Percentiles rank a stretch among this genome's conserved stretches.
These are phyloP conservation scores for Stomorhina lunata DNA, from an alignment of 2,888 invertebrate genomes.

Conservation along the genomic window DNA sequence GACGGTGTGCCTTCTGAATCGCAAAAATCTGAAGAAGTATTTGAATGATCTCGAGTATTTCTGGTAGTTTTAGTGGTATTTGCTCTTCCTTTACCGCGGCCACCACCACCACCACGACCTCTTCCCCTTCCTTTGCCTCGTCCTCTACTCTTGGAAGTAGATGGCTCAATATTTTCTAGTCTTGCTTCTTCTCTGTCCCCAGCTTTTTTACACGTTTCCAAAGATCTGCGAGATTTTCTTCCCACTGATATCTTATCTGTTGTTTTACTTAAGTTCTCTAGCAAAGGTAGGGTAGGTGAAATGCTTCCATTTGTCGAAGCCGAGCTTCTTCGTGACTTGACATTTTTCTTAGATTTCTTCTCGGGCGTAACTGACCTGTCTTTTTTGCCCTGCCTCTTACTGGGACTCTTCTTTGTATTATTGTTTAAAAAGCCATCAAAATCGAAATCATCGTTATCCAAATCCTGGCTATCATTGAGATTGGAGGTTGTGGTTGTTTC, in stretches of 20 bases:
- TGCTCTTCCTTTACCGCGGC: background rate
- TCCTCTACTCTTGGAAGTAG: background rate
- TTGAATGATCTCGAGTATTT: background rate
- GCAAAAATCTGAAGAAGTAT: background rate
- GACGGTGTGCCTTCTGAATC: background rate
- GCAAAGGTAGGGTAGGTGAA: slow-evolving; percentile 40
- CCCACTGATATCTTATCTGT: background rate
- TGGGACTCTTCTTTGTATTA: background rate
- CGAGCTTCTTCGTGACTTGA: slow-evolving; percentile 18
- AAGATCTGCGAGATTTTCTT: slow-evolving; percentile 30
- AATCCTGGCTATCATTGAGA: slow-evolving; percentile 16
- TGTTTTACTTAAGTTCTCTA: slow-evolving; percentile 23
- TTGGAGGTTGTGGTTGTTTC: background rate
- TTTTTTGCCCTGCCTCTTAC: slow-evolving; percentile 7
- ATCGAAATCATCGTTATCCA: slow-evolving; percentile 47
- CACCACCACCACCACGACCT: slow-evolving; percentile 9
- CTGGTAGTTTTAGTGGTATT: background rate
- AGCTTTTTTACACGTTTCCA: background rate
- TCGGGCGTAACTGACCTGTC: background rate
- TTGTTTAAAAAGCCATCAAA: slow-evolving; percentile 33
- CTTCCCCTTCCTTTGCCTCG: background rate
- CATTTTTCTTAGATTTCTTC: slow-evolving; percentile 31
- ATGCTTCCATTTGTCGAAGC: slow-evolving; percentile 29
- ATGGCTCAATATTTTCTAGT: background rate
- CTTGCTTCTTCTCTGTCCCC: background rate